phyloP scores from a whole-genome alignment of 2,797 vertebrate genomes.

The Champsocephalus esox region DNA sequence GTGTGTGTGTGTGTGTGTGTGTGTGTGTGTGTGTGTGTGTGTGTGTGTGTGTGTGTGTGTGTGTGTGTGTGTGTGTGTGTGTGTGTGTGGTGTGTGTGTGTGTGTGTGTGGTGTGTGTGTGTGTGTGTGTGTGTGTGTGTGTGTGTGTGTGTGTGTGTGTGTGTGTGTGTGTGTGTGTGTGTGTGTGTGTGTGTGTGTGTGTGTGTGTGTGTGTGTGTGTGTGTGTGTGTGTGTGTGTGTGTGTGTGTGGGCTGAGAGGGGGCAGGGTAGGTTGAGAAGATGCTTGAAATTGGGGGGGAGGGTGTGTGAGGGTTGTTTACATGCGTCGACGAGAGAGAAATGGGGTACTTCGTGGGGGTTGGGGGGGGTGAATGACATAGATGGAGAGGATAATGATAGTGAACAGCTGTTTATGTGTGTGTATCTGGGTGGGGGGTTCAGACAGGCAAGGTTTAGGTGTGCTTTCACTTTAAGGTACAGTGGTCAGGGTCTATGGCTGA shows the following conservation, averaged over 20 bases:
- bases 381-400: conserved; percentile 75
- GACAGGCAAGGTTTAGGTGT: conserved; percentile 54
- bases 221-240: conserved; percentile 35
- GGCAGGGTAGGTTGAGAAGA: conserved; percentile 49
- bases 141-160: no score
- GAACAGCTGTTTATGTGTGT: conserved; percentile 76
- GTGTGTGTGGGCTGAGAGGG: conserved; percentile 52
- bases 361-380: conserved; percentile 63
- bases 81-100: no score
- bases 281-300: conserved; percentile 64
- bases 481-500: neutral
- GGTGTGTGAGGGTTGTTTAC: conserved; percentile 73
- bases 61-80: no score
- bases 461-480: conserved; percentile 48
- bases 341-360: conserved; percentile 73
- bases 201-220: conserved; percentile 46
- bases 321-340: conserved; percentile 65
- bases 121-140: no score
- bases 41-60: no score
- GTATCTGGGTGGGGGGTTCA: conserved; percentile 44
- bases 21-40: neutral
- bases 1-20: conserved; percentile 9
- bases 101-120: no score
- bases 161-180: no score
- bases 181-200: conserved; percentile 16